Base-by-base conservation (phyloP, 2,113 vertebrate genomes). In the Pionites leucogaster region DNA sequence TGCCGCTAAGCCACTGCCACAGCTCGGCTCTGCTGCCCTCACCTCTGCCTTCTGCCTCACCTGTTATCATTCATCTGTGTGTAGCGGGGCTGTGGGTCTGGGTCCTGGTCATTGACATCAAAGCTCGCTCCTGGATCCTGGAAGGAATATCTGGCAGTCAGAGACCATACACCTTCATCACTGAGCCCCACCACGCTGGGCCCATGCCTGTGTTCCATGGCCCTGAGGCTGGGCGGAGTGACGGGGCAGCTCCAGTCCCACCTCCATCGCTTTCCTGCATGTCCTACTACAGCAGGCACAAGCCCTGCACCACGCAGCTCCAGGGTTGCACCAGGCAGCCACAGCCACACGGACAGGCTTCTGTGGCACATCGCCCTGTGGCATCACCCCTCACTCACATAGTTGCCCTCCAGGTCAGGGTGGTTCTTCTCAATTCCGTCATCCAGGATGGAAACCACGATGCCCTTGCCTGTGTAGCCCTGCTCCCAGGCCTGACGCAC, bases 381-480 rank as follows among this genome's bases (percentile, higher is more conserved):
- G 35, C 63, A 49, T 27, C 5, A 3, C 55, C 75, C 83, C 75
- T 46, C 44, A 98, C 99, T 99, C 95, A 99, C 99, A 17, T 99
- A 99, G 96, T 99, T 99, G 87, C 98, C 98, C 86, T 98, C 98
- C 78, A 99, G 96, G 95, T 99, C 99, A 2, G 99, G 99, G 93
- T 99, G 99, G 97, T 99, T 99, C 98, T 99, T 99, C 97, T 99
- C 99, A 7, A 99, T 99, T 79, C 99, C 99, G 1, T 99, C 99
- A 37, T 99, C 99, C 97, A 99, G 97, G 95, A 99, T 99, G 93
- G 99, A 99, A 78, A 99, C 99, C 55, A 99, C 99, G 2, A 99
- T 98, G 41, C 99, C 99, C 65, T 97, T 98, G 49, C 99, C 99
- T 0, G 99, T 99, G 97, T 98, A 99, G 92, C 99, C 99, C 97